Base-by-base conservation (phyloP, 2,888 invertebrate species). In the Caenorhabditis imperialis region DNA sequence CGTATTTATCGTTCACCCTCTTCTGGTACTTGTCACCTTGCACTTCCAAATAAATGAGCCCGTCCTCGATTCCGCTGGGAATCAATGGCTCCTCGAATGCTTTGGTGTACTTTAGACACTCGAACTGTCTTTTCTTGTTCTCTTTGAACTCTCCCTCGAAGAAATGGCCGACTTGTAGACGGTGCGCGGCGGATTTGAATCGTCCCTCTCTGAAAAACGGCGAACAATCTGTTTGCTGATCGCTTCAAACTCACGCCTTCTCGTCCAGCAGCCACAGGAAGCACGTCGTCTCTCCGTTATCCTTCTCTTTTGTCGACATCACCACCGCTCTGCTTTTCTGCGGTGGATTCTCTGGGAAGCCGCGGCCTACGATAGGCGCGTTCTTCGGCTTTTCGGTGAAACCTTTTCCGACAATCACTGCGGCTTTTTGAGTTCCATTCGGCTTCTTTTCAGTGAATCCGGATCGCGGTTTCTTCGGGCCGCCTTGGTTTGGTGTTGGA, bases 201-300 rank as follows among this genome's bases (percentile, higher is more conserved):
- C 54, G 30, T 14, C 54, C 37, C n/a, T 53, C 62, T 6, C 61
- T 61, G 61, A 44, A 61, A 61, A n/a, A n/a, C n/a, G n/a, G n/a
- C n/a, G n/a, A n/a, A n/a, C n/a, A n/a, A n/a, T n/a, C n/a, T n/a
- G 27, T 14, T 27, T 25, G 3, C 3, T n/a, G 16, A 27, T 4
- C 18, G 3, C 16, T n/a, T 12, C 8, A 7, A 37, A 44, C 62
- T 25, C 7, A 63, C 63, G 38, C 37, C 22, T 27, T 53, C 8
- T 37, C 30, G 8, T 63, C 63, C 12, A 63, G 27, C 44, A 45
- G 23, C 63, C 63, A 63, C 10, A 63, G 23, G 18, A 7, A 10
- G 30, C 30, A 30, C 30, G 7, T 30, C 10, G 30, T 30, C 30
- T 6, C 6, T 10, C 30, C 30, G 30, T 30, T n/a, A n/a, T n/a